Evolutionary conservation across 2,113 vertebrate genomes (phyloP).

Genomic region (Labeo rohita): DNA sequence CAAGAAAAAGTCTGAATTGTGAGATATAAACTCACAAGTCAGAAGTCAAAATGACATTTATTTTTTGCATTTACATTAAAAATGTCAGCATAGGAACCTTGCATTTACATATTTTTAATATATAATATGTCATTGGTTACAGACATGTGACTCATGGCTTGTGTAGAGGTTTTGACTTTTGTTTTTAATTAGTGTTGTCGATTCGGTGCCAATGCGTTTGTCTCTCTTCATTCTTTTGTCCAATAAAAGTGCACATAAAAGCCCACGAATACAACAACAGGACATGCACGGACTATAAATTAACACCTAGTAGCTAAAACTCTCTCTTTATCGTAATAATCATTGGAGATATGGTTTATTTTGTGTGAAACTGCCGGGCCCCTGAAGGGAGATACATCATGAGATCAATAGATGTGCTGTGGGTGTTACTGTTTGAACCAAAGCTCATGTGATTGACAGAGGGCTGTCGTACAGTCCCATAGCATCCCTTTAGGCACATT

Average conservation of each 20-base stretch:
- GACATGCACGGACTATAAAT: neutral
- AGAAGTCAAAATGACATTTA: no score
- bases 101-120: no score
- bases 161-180: no score
- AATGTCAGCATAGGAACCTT: no score
- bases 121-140: no score
- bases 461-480: neutral
- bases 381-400: neutral
- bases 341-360: neutral
- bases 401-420: neutral
- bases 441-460: conserved; percentile 14
- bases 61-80: no score
- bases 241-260: neutral
- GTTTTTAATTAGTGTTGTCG: no score
- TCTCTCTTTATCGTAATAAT: neutral
- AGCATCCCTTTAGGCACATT: conserved; percentile 7
- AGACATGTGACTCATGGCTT: no score
- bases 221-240: neutral
- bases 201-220: no score
- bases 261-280: neutral
- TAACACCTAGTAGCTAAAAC: neutral
- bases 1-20: no score
- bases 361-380: neutral
- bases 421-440: conserved; percentile 7
- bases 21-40: no score